A percentile compares a stretch with the other conserved stretches of the same genome.
Conservation (phyloP, 2,113 vertebrate species). For the Grantiella picta region DNA sequence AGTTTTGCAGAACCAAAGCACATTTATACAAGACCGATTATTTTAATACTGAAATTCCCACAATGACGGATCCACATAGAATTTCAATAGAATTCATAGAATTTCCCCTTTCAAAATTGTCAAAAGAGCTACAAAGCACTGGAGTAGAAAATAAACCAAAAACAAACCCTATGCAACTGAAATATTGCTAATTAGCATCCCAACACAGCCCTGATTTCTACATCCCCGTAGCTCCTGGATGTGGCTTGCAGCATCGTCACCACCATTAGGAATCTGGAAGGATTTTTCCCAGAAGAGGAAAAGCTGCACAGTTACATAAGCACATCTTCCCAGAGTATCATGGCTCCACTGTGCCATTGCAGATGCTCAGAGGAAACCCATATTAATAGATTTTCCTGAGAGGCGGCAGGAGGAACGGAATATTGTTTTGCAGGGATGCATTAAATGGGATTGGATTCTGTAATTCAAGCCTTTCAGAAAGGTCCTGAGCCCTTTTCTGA, state of each 20-base stretch:
- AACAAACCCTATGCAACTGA: neutral
- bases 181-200: neutral
- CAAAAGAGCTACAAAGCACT: neutral
- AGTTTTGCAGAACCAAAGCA: neutral
- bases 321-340: neutral
- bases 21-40: neutral
- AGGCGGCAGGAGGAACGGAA: neutral
- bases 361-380: neutral
- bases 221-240: fast-evolving
- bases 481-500: neutral
- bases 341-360: constrained; percentile 4
- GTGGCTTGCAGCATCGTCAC: neutral
- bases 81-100: too few relatives aligned
- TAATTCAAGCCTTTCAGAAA: neutral
- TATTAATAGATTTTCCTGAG: neutral
- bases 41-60: neutral
- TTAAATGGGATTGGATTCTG: neutral
- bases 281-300: neutral
- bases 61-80: neutral
- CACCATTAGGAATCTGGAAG: fast-evolving
- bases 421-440: neutral
- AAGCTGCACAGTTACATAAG: constrained; percentile 10
- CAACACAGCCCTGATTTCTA: neutral
- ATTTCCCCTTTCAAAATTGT: neutral
- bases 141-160: neutral